phyloP scores from a whole-genome alignment of 2,113 vertebrate genomes.

The Chaetura pelagica region DNA sequence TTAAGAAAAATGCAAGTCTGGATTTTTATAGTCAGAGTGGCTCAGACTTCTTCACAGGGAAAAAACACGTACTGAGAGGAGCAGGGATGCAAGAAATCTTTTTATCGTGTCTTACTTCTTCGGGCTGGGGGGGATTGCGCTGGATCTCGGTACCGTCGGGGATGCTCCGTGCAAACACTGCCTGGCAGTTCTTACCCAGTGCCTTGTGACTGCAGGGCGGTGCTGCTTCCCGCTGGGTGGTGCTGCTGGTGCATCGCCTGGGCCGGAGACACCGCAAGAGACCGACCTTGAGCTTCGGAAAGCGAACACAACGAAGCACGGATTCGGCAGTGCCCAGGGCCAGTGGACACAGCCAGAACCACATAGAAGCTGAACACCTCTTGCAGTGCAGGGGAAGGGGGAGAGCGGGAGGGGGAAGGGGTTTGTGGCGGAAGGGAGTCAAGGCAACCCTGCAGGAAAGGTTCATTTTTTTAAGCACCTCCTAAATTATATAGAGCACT shows the following conservation, averaged over 20 bases:
- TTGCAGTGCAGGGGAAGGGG: too few species aligned
- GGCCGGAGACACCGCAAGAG: accelerated
- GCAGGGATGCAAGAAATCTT: accelerated
- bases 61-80: background rate
- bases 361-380: background rate
- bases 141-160: background rate
- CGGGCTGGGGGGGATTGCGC: background rate
- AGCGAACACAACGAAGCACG: accelerated
- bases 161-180: background rate
- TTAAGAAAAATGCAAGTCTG: background rate
- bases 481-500: background rate
- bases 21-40: background rate
- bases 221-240: background rate
- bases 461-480: background rate
- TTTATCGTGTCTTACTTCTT: background rate
- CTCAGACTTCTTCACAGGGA: background rate
- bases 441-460: background rate
- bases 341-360: background rate
- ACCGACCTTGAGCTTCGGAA: background rate
- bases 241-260: conserved; percentile 25
- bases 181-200: background rate
- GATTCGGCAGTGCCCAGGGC: background rate
- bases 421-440: background rate
- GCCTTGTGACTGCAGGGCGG: background rate
- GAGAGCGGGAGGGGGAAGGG: too few species aligned